Evolutionary conservation across 2,888 invertebrate species (phyloP).

Genomic region (Habrosyne pyritoides): DNA sequence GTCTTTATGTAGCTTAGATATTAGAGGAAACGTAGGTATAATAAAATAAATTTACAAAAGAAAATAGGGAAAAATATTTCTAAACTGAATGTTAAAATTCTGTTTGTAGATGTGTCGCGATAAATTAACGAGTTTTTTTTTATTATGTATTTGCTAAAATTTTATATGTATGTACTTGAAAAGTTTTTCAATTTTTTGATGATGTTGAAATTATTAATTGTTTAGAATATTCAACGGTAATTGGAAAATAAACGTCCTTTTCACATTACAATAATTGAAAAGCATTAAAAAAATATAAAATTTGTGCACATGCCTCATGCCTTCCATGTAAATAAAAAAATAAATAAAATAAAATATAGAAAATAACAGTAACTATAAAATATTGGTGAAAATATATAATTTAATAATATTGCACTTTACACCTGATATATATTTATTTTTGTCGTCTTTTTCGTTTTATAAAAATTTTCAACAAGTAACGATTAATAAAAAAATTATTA

Average conservation of each 20-base stretch:
- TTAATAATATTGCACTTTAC: constrained; percentile 23
- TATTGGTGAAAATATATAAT: constrained; percentile 28
- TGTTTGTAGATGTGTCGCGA: constrained; percentile 38
- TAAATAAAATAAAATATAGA: constrained; percentile 33
- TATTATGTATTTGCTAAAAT: constrained; percentile 26
- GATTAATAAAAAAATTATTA: too few relatives aligned
- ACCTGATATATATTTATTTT: constrained; percentile 22
- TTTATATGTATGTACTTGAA: constrained; percentile 14
- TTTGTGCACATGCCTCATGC: constrained; percentile 67
- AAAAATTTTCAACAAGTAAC: neutral
- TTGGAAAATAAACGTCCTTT: constrained; percentile 34
- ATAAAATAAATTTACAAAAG: constrained; percentile 52
- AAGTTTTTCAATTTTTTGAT: constrained; percentile 18
- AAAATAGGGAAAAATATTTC: constrained; percentile 49
- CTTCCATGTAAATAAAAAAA: constrained; percentile 74
- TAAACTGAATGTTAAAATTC: constrained; percentile 48
- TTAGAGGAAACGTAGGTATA: constrained; percentile 50
- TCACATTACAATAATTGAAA: constrained; percentile 2
- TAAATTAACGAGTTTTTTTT: constrained; percentile 30
- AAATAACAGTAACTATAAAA: constrained; percentile 31
- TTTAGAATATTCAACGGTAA: constrained; percentile 37
- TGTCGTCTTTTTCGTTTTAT: constrained; percentile 5
- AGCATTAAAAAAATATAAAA: constrained; percentile 22
- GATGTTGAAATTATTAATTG: constrained; percentile 28
- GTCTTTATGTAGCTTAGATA: constrained; percentile 72